Evolutionary conservation across 1,140 invertebrate species (phyloP), one percentile per base, ranked within the genome.

Genomic region (Drosophila suzukii): DNA sequence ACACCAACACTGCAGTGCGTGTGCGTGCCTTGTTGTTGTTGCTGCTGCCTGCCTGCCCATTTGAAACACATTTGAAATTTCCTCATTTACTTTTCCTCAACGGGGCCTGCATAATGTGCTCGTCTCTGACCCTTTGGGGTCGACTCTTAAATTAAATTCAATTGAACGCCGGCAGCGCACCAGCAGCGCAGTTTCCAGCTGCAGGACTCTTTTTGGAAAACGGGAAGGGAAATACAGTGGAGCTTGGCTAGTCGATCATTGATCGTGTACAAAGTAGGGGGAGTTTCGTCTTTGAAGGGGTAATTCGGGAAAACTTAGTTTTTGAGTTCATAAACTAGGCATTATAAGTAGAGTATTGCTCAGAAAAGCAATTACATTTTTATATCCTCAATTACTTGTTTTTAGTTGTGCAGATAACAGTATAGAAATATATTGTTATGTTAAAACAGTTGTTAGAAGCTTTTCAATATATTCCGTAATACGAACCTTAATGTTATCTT

Each of bases 41-140:
- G 55, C 11, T 43, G 41, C 44, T 78, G 65, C 71, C 68, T 73
- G 71, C 39, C 57, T 81, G 65, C 75, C 68, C 81, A 81, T 81
- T 86, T 75, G 75, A 86, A 82, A 79, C 82, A 85, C 85, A 91
- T 90, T 90, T 82, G 79, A 88, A 85, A 86, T 91, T 90, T 90
- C 79, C 88, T 80, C 79, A 86, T 80, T 86, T 91, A 79, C 51
- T 80, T 86, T 72, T 65, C 67, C 77, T 59, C 60, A 47, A 13
- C 65, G n/a, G 49, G 36, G 77, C 74, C 82, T 88, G 75, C 73
- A 82, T 90, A 90, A 86, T 86, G 68, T 66, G 79, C 43, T 55
- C 65, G 49, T 66, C 83, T 70, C 82, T 86, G 84, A 86, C 83
- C 83, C 71, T 78, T 47, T 58, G 76, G 84, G 84, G 79, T 86